Percentiles rank a stretch among this genome's conserved stretches.
phyloP scores from a whole-genome alignment of 2,113 vertebrate genomes.

The Dromaius novaehollandiae region DNA sequence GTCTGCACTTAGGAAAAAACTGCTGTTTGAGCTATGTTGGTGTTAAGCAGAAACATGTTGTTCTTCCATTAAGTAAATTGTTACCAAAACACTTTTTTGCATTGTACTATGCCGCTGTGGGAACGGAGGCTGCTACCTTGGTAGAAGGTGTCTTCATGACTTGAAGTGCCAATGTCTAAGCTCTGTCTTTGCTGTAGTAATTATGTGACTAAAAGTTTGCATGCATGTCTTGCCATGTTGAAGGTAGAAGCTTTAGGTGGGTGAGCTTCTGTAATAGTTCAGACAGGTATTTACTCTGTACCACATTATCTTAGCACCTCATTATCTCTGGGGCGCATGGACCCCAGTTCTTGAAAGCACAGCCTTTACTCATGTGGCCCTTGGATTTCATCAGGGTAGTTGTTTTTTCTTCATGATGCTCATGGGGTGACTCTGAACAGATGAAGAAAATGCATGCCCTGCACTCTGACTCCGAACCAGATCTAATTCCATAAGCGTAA shows the following conservation, averaged over 20 bases:
- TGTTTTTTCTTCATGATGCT: not conserved
- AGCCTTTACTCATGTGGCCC: not conserved
- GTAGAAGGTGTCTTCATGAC: not conserved
- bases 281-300: no score
- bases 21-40: no score
- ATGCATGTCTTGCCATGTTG: no score
- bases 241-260: no score
- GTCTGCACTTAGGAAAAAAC: not conserved
- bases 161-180: fast-evolving
- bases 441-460: no score
- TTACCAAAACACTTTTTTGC: not conserved
- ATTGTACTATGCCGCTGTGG: not conserved
- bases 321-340: no score
- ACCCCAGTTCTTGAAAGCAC: not conserved
- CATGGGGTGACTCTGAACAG: no score
- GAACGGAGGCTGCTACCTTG: not conserved
- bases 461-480: not conserved
- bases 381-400: not conserved
- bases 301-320: no score
- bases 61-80: no score
- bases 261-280: no score
- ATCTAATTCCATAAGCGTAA: not conserved
- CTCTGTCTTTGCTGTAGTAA: not conserved
- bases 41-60: no score
- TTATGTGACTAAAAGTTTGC: no score